Evolutionary conservation across 1,140 invertebrate species (phyloP), one percentile per base, ranked within the genome.

Genomic region (Hyphantria cunea): DNA sequence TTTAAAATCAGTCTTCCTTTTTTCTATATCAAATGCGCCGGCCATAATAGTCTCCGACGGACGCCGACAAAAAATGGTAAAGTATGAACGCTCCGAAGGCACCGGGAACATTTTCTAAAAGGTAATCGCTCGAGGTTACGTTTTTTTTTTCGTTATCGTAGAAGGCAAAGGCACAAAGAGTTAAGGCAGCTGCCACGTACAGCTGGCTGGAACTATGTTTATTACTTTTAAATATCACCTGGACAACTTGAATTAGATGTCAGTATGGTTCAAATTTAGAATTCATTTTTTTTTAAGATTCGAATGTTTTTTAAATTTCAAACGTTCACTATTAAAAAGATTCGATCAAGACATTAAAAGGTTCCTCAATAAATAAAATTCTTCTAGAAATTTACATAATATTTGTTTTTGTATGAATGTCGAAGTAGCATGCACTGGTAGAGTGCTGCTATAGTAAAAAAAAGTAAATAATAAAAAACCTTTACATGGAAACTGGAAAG

Each of bases 101-200:
- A 69, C 72, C 72, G 74, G 77, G 76, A 76, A 76, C 77, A 80
- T 79, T 83, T 86, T 79, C 76, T 79, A 83, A 82, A 87, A 83
- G 78, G 82, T 86, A 86, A 88, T 82, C 78, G 81, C 72, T 74
- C 69, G 70, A 80, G 80, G 69, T 64, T 71, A 59, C 56, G 52
- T 66, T 83, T 80, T 84, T 81, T 80, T 82, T 72, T 74, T 70
- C 66, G 70, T 79, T 82, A 70, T 80, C 78, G 70, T 76, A 64
- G 76, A 80, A 82, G 72, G 74, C 68, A 70, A 55, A 65, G 67
- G 67, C 68, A 86, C 79, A 86, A 84, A 84, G 80, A 79, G 77
- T 76, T 77, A 72, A 72, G 59, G 61, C 84, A 89, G 84, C 84
- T 89, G 86, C 74, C 62, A 51, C 65, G 59, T 79, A 80, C 86